phyloP scores from a whole-genome alignment of 2,113 vertebrate species.

The Carettochelys insculpta region DNA sequence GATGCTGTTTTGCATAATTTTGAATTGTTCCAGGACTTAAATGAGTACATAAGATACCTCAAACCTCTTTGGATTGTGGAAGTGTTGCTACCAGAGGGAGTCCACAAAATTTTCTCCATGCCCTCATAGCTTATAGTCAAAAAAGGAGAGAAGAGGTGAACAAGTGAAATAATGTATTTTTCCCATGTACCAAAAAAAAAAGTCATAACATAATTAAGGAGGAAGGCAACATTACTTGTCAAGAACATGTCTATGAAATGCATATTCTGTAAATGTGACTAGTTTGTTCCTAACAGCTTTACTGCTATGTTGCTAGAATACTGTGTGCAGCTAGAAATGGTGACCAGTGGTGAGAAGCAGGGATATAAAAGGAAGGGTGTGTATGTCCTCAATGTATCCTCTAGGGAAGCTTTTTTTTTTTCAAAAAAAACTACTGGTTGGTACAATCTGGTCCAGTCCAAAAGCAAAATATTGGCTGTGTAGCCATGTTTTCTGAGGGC shows the following conservation, averaged over 20 bases:
- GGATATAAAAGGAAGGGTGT: not conserved
- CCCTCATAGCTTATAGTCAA: not conserved
- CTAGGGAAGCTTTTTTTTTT: not conserved
- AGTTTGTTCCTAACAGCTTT: not conserved
- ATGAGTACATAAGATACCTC: not conserved
- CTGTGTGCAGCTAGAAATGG: not conserved
- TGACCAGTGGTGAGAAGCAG: not conserved
- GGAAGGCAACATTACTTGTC: not conserved
- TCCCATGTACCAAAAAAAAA: not conserved
- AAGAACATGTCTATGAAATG: not conserved
- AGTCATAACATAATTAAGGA: not conserved
- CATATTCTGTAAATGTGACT: rapidly evolving
- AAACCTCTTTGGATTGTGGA: not conserved
- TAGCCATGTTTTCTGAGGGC: not conserved
- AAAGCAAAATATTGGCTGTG: not conserved
- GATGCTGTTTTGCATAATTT: not conserved
- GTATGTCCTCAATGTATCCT: not conserved
- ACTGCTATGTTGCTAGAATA: not conserved
- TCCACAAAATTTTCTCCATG: not conserved
- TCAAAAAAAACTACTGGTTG: not conserved
- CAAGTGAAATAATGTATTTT: not conserved
- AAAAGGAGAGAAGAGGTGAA: not conserved
- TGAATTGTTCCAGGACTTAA: not conserved
- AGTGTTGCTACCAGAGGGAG: not conserved
- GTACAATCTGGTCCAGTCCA: not conserved